A percentile compares a stretch with the other conserved stretches of the same genome.
Evolutionary conservation across 1,140 invertebrate genomes (phyloP).

Genomic region (Lucilia sericata): DNA sequence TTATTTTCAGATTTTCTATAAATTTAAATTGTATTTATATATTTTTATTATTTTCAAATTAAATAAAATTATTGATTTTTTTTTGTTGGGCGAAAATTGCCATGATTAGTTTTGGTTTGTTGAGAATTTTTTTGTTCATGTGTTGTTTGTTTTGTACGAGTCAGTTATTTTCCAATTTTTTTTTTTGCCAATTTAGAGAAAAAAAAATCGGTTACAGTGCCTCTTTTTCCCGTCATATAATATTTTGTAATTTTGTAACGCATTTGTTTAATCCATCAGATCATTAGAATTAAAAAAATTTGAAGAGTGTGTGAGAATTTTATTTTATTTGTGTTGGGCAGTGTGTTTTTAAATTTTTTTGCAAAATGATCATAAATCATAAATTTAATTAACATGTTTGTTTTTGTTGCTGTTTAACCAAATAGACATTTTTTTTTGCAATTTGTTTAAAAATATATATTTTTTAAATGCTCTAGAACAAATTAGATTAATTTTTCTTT

Average conservation of each 20-base stretch:
- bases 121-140: not conserved
- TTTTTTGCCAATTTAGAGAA: not conserved
- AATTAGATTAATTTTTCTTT: too few species aligned
- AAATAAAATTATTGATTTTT: not conserved
- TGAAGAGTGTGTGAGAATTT: not conserved
- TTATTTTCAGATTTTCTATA: not conserved
- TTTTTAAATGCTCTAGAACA: not conserved
- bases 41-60: not conserved
- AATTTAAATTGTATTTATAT: not conserved
- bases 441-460: not conserved
- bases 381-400: conserved; percentile 32
- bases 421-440: not conserved
- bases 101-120: conserved; percentile 9
- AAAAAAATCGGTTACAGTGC: not conserved
- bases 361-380: conserved; percentile 21
- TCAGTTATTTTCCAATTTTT: not conserved
- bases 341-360: not conserved
- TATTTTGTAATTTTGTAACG: conserved; percentile 22
- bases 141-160: not conserved
- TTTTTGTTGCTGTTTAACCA: not conserved
- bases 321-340: not conserved
- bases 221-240: not conserved
- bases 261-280: conserved; percentile 40
- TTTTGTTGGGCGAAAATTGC: not conserved
- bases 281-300: not conserved